Conservation (phyloP, 2,113 vertebrate genomes). For the Prionailurus viverrinus region DNA sequence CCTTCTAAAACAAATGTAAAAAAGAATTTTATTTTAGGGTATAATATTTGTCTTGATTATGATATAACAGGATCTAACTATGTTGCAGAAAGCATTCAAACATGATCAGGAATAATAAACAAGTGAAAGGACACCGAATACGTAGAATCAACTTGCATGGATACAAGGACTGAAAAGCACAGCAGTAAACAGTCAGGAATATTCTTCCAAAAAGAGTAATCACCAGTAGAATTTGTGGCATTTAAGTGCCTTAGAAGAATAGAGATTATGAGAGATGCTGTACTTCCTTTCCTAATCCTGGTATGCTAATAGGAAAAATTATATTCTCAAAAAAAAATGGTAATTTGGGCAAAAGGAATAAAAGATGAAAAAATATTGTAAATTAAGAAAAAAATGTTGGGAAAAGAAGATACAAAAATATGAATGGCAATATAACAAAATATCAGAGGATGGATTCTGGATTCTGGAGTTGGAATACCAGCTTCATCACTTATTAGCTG, state of each 20-base stretch:
- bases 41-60: not conserved
- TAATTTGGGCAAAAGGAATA: not conserved
- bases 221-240: not conserved
- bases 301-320: not conserved
- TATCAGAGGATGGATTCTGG: not conserved
- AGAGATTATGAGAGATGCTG: not conserved
- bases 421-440: not conserved
- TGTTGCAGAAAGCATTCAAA: not conserved
- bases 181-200: not conserved
- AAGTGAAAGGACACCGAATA: not conserved
- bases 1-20: not conserved
- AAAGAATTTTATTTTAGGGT: not conserved
- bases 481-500: not conserved
- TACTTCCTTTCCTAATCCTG: not conserved
- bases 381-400: not conserved
- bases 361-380: not conserved
- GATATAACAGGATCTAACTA: not conserved
- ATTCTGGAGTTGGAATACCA: not conserved
- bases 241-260: not conserved
- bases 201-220: not conserved
- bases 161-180: not conserved
- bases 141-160: not conserved
- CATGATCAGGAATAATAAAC: not conserved
- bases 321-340: not conserved
- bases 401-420: not conserved